These are phyloP conservation scores for Oncorhynchus nerka DNA, from an alignment of 2,113 vertebrate genomes.

Conservation along the genomic window DNA sequence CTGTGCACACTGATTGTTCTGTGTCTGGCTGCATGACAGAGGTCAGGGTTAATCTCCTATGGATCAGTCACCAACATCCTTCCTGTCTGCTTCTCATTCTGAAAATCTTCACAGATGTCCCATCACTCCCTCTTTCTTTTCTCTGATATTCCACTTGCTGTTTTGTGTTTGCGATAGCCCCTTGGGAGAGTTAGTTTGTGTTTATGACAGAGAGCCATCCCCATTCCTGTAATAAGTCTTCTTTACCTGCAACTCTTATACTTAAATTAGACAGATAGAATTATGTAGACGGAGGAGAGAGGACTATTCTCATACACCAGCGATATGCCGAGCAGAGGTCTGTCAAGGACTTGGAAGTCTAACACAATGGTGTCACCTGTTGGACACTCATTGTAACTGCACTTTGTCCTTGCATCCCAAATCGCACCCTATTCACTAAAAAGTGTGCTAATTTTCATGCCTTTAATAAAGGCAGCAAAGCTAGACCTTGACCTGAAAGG, in stretches of 20 bases:
- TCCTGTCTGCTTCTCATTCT: conserved; percentile 29
- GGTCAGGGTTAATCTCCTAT: background rate
- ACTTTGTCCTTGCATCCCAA: no score
- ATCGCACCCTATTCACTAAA: no score
- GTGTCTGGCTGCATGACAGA: background rate
- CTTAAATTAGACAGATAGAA: background rate
- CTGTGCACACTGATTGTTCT: background rate
- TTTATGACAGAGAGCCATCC: no score
- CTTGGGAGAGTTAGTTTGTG: no score
- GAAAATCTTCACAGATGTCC: conserved; percentile 29
- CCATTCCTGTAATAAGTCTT: background rate
- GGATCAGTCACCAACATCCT: conserved; percentile 24
- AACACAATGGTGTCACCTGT: background rate
- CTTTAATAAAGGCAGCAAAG: no score
- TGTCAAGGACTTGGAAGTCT: background rate
- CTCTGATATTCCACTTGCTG: background rate
- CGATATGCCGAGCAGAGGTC: background rate
- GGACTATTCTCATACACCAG: background rate
- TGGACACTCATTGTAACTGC: background rate
- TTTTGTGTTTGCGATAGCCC: background rate
- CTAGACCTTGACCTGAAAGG: no score
- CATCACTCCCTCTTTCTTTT: background rate
- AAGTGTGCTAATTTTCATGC: no score
- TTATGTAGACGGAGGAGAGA: background rate
- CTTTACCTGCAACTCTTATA: background rate